These are phyloP conservation scores for Artibeus jamaicensis DNA, from an alignment of 2,797 vertebrate genomes.

Conservation along the genomic window DNA sequence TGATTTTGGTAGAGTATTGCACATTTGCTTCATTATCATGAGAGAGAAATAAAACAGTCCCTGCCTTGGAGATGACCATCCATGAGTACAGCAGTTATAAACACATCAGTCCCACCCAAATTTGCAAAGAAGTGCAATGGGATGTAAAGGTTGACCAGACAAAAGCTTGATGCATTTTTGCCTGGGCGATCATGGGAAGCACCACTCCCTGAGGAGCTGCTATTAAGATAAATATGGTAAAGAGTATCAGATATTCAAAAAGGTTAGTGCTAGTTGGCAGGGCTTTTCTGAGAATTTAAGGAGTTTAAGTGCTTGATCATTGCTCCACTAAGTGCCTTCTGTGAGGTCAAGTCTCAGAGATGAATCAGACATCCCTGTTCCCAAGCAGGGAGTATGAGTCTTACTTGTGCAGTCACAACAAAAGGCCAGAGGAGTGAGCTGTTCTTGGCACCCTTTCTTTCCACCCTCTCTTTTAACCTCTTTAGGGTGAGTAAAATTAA, in stretches of 20 bases:
- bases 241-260: not conserved
- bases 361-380: not conserved
- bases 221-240: not conserved
- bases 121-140: not conserved
- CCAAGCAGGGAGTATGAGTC: not conserved
- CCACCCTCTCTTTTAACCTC: not conserved
- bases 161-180: not conserved
- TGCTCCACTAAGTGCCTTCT: not conserved
- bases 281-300: not conserved
- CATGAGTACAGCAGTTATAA: not conserved
- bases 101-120: not conserved
- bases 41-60: not conserved
- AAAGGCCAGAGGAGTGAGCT: not conserved
- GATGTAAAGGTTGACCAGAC: not conserved
- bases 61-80: not conserved
- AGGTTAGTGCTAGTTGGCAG: not conserved
- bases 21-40: not conserved
- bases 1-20: not conserved
- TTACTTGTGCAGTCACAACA: not conserved
- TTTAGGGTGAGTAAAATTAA: not conserved
- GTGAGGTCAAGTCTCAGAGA: not conserved
- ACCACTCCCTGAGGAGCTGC: not conserved
- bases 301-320: not conserved
- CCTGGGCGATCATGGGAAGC: not conserved
- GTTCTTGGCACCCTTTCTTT: not conserved